Evolutionary conservation across 2,113 vertebrate species (phyloP), one percentile per base, ranked within the genome.

Genomic region (Paracanthobrama guichenoti): DNA sequence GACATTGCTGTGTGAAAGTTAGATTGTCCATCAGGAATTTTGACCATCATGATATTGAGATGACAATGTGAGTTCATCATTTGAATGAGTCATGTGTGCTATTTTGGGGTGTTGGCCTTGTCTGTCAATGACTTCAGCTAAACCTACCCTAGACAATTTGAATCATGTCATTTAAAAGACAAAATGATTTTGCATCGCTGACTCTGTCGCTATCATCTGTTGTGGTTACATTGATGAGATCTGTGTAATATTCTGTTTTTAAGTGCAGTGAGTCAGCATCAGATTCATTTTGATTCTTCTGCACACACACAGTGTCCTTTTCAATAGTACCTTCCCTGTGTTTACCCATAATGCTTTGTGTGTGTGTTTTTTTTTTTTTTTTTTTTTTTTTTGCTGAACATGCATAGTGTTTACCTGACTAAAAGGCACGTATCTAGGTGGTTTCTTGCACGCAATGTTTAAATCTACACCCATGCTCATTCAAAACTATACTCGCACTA

Each of bases 291-390:
- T 0, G 16, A 11, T 2, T 8, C 8, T 44, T 60, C 13, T 18
- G 22, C 8, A 42, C 67, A n/a, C 39, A 42, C 18, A 18, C 39
- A 59, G 13, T 35, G 60, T 64, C 50, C 57, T 28, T 3, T 57
- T 59, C 59, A 22, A n/a, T 67, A 31, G 26, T 71, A 53, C 62
- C 64, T 84, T 42, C 83, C 64, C n/a, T 46, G 3, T 73, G 60
- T 85, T 87, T 55, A 18, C 28, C 72, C 50, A 35, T 11, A 42
- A 62, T n/a, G 11, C 79, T 18, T 79, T 66, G 72, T 78, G 26
- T 57, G 35, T 76, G n/a, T n/a, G n/a, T n/a, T n/a, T n/a, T n/a
- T n/a, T n/a, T n/a, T n/a, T n/a, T n/a, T n/a, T n/a, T n/a, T n/a
- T n/a, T n/a, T 62, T 22, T 1, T 46, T 20, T 22, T 28, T 12